These are phyloP conservation scores for Sinotaia quadrata DNA, from an alignment of 2,888 invertebrate species.

Conservation along the genomic window DNA sequence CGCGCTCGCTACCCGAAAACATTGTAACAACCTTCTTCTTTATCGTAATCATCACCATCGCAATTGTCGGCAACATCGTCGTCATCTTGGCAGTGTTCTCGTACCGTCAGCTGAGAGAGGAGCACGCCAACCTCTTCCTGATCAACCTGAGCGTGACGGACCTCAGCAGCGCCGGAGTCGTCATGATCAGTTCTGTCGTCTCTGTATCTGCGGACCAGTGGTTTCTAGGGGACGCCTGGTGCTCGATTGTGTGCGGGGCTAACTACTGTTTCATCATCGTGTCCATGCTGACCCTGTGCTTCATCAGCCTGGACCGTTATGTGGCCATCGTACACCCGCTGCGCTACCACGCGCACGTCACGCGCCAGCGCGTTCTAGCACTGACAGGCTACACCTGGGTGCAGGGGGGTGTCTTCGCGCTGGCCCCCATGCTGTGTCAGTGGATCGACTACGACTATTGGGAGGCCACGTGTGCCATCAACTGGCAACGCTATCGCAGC, in stretches of 20 bases:
- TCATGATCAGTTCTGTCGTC: slow-evolving; percentile 59
- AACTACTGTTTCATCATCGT: slow-evolving; percentile 71
- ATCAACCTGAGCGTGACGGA: slow-evolving; percentile 66
- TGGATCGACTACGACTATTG: slow-evolving; percentile 71
- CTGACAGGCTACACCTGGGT: slow-evolving; percentile 62
- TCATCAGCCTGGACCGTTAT: slow-evolving; percentile 68
- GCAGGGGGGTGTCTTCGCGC: slow-evolving; percentile 62
- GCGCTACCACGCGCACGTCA: slow-evolving; percentile 53
- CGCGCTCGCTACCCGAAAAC: slow-evolving; percentile 25
- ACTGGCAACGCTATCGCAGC: slow-evolving; percentile 57
- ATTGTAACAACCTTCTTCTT: slow-evolving; percentile 43
- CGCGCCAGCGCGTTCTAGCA: slow-evolving; percentile 25
- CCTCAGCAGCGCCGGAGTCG: slow-evolving; percentile 51
- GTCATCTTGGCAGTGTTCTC: slow-evolving; percentile 57
- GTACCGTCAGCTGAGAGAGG: slow-evolving; percentile 46
- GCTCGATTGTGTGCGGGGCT: slow-evolving; percentile 60
- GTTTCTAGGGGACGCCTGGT: slow-evolving; percentile 42
- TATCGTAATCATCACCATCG: slow-evolving; percentile 46
- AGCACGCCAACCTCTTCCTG: slow-evolving; percentile 61
- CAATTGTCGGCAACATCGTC: slow-evolving; percentile 55
- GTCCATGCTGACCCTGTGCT: slow-evolving; percentile 69
- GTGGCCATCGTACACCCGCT: slow-evolving; percentile 64
- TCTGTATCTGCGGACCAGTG: slow-evolving; percentile 48
- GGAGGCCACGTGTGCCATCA: slow-evolving; percentile 69
- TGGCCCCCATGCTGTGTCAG: slow-evolving; percentile 50